Evolutionary conservation across 2,797 vertebrate genomes (phyloP).

Genomic region (Anabas testudineus): DNA sequence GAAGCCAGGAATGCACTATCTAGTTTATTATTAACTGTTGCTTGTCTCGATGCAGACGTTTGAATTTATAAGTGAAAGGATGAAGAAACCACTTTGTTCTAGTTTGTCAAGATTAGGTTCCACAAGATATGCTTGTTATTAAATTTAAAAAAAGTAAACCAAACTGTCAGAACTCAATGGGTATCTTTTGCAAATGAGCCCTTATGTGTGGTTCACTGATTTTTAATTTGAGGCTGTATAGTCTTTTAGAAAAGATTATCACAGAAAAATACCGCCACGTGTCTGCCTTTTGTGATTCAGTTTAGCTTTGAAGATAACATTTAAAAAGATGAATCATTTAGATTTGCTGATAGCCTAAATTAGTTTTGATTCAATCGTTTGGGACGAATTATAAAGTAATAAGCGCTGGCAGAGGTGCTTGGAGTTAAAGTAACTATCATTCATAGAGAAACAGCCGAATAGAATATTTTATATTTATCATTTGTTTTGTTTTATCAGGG

Average conservation of each 20-base stretch:
- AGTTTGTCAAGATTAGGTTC: constrained; percentile 15
- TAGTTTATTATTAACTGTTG: constrained; percentile 15
- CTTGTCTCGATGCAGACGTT: constrained; percentile 27
- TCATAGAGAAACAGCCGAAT: neutral
- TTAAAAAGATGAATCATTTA: neutral
- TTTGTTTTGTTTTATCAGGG: constrained; percentile 79
- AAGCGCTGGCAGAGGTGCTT: neutral
- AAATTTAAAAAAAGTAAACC: constrained; percentile 9
- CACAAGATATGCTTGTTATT: constrained; percentile 47
- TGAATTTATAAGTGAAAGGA: constrained; percentile 34
- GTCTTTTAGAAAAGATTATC: constrained; percentile 20
- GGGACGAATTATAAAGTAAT: neutral
- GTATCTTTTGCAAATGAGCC: constrained; percentile 31
- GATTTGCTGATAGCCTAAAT: no score
- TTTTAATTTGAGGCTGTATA: constrained; percentile 59
- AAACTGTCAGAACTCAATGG: constrained; percentile 54
- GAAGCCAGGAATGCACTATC: neutral
- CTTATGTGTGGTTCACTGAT: constrained; percentile 39
- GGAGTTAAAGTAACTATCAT: neutral
- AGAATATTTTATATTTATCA: neutral
- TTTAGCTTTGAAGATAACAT: constrained; percentile 4
- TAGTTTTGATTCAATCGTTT: constrained; percentile 5
- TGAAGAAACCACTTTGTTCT: constrained; percentile 24
- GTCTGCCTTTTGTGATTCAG: constrained; percentile 12
- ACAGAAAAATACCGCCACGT: neutral